Base-by-base conservation (phyloP, 2,113 vertebrate species). In the Callaeas wilsoni region DNA sequence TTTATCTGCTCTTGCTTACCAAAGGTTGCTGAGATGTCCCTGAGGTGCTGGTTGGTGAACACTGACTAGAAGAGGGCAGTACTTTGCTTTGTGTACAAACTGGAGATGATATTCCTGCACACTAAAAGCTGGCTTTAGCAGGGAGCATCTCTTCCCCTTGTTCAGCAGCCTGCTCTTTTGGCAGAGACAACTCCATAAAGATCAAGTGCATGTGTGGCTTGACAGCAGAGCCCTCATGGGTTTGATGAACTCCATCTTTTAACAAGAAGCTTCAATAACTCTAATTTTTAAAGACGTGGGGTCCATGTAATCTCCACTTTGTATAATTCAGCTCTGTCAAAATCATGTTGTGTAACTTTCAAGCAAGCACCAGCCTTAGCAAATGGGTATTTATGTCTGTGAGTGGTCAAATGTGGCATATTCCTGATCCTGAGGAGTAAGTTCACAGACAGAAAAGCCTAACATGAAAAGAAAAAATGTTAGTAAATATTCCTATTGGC, bases 401-500 rank as follows among this genome's bases (percentile, higher is more conserved):
- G 30, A 65, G 78, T 49, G 41, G 62, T 93, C 92, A 65, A 81
- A 93, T 18, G 46, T 56, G 41, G 32, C n/a, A 4, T 18, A 22
- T 73, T 68, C 49, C 37, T 90, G 47, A 76, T 91, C 12, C 57
- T 33, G 60, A 91, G 70, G 62, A 96, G 9, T 46, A 75, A 27
- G 35, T 65, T 79, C 84, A 76, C 65, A 92, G 78, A 68, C 13
- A 53, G 52, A 86, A 80, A 76, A 57, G 8, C 23, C 11, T 32
- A 86, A 55, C 8, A 76, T 59, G 53, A 6, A 23, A 84, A 74
- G 65, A 89, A 80, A 84, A 84, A 64, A 30, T 22, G 29, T 77
- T 68, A 35, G 84, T 78, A 75, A 86, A 83, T 85, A 87, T 94
- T 91, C 84, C 92, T 80, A 3, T 26, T 94, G 94, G 94, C 91